Base-by-base conservation (phyloP, 1,140 invertebrate species). In the Papilio polytes region DNA sequence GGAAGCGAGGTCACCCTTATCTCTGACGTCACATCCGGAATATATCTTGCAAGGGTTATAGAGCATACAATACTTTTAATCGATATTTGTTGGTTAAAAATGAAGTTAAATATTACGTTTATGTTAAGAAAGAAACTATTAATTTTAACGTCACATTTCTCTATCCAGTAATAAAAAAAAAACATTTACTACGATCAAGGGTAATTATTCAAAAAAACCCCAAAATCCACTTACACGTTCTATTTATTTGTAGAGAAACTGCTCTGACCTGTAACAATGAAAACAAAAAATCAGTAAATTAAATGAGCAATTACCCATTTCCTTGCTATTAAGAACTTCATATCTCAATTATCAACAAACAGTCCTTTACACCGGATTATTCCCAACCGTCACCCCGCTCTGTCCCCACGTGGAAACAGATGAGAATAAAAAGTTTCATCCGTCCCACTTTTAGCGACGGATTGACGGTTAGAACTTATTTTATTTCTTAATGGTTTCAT, bases 1-100 rank as follows among this genome's bases (percentile, higher is more conserved):
- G 74, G 74, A 76, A 76, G 46, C 44, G 74, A 51, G 74, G 74
- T 76, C 44, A 76, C 2, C 20, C 74, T 46, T 48, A 76, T 51
- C 74, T 22, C 12, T 26, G 74, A 76, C 20, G 74, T 51, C 41
- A 46, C 41, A 51, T 48, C 22, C 74, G 63, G 63, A 26, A 70
- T 70, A 70, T 70, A 70, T 70, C 63, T 70, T 70, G 1, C n/a
- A 56, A 56, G 53, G 63, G 26, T 70, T 63, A 63, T 31, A 36
- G 63, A 70, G 26, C 12, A 70, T 36, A 70, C 63, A 70, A 70
- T 70, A 22, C 22, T 70, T 70, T 70, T 70, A 70, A 15, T 70
- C 63, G 63, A 70, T 18, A n/a, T n/a, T n/a, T n/a, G n/a, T 63
- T 63, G 8, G 9, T 63, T 12, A 12, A 63, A 26, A 59, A 10